Conservation (phyloP, 2,113 vertebrate genomes). For the Platanista minor region DNA sequence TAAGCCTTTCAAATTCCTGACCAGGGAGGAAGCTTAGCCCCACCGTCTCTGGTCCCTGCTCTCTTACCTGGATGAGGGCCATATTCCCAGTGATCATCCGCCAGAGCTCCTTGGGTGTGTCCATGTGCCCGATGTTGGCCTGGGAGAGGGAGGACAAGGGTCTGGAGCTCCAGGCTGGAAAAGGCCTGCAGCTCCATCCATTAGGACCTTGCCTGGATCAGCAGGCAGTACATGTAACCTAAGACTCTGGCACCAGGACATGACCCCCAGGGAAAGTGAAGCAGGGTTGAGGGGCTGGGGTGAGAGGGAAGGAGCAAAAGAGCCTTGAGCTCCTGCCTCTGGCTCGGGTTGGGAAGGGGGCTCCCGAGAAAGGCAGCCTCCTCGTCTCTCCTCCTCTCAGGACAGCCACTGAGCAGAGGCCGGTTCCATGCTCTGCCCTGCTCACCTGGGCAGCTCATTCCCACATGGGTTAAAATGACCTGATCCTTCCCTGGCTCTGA, state of each 20-base stretch:
- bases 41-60: background rate
- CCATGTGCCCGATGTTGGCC: conserved; percentile 99
- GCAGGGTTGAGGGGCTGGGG: background rate
- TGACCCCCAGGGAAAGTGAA: background rate
- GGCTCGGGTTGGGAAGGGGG: conserved; percentile 47
- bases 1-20: background rate
- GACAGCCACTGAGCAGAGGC: background rate
- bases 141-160: conserved; percentile 64
- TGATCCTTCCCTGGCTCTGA: background rate
- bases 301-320: background rate
- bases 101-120: conserved; percentile 97
- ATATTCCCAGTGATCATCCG: conserved; percentile 97
- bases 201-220: background rate
- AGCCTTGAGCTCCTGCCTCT: conserved; percentile 59
- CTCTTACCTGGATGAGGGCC: conserved; percentile 94
- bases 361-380: background rate
- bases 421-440: background rate
- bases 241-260: background rate
- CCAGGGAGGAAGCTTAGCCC: background rate
- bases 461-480: background rate
- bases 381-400: background rate
- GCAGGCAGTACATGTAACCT: background rate
- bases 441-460: background rate
- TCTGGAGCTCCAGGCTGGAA: background rate
- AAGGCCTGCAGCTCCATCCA: background rate